Percentiles rank a stretch among this genome's conserved stretches.
These are phyloP conservation scores for Alouatta palliata DNA, from an alignment of 2,113 vertebrate species.

Conservation along the genomic window DNA sequence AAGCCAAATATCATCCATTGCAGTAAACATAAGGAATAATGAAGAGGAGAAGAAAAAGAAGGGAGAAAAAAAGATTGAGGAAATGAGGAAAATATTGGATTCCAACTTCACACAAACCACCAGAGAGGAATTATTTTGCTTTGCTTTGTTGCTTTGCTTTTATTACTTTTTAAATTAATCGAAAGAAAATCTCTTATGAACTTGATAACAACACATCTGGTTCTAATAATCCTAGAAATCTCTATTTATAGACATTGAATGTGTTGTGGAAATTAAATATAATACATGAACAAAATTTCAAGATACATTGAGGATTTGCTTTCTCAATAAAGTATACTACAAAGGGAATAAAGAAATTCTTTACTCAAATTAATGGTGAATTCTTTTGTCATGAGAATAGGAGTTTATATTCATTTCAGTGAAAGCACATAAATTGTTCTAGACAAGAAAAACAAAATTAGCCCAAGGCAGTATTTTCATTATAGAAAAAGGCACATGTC, in stretches of 20 bases:
- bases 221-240: conserved; percentile 77
- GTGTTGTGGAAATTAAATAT: conserved; percentile 79
- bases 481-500: conserved; percentile 89
- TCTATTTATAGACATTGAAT: conserved; percentile 67
- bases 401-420: conserved; percentile 88
- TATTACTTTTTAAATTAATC: conserved; percentile 78
- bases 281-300: conserved; percentile 76
- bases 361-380: conserved; percentile 86
- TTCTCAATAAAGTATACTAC: conserved; percentile 79
- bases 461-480: conserved; percentile 89
- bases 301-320: conserved; percentile 75
- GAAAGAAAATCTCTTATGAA: conserved; percentile 70
- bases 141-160: conserved; percentile 58
- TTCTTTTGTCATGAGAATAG: conserved; percentile 88
- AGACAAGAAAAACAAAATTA: conserved; percentile 90
- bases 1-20: neutral
- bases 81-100: conserved; percentile 29
- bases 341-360: conserved; percentile 87
- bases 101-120: conserved; percentile 4
- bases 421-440: conserved; percentile 89
- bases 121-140: conserved; percentile 55
- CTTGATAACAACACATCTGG: conserved; percentile 64
- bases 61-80: neutral
- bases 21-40: conserved; percentile 1
- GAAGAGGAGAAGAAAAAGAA: neutral